Base-by-base conservation (phyloP, 2,113 vertebrate species). In the Tiliqua scincoides region DNA sequence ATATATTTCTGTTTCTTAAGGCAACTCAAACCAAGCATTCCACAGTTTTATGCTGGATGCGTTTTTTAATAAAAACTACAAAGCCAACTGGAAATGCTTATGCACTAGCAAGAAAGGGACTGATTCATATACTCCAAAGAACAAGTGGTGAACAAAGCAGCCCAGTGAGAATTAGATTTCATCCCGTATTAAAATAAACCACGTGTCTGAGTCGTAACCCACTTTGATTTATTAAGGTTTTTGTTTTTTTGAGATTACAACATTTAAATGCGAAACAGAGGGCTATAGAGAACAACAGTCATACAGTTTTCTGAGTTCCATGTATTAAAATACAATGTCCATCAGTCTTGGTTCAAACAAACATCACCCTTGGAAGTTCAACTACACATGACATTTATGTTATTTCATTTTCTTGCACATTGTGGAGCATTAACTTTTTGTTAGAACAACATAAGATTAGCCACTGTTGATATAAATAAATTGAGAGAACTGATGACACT, bases 181-280 rank as follows among this genome's bases (percentile, higher is more conserved):
- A 92, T 83, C 89, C 89, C 76, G 59, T 92, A 85, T 30, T 95
- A 94, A 95, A 93, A 86, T 70, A 94, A 91, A 85, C 88, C 89
- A 90, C 2, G 10, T 91, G 93, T 62, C 57, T 80, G 83, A 87
- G 93, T 89, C 90, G 90, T 90, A 91, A 87, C 72, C 85, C 82
- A 83, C n/a, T 92, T 88, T 82, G 89, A 92, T 92, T 92, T 93
- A 93, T 77, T 90, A 48, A 79, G 32, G 83, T 2, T 91, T 89
- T 89, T 72, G 30, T 80, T 92, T 91, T 87, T 71, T 79, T 63
- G 77, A 73, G 87, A 83, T 89, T 82, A 87, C 43, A 62, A 79
- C 87, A 90, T 40, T n/a, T 87, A 91, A 72, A 87, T 70, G 32
- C 85, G 0, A 12, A 93, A 88, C 70, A 93, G 87, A 87, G 18